Conservation (phyloP, 2,113 vertebrate genomes). For the Anhinga anhinga region DNA sequence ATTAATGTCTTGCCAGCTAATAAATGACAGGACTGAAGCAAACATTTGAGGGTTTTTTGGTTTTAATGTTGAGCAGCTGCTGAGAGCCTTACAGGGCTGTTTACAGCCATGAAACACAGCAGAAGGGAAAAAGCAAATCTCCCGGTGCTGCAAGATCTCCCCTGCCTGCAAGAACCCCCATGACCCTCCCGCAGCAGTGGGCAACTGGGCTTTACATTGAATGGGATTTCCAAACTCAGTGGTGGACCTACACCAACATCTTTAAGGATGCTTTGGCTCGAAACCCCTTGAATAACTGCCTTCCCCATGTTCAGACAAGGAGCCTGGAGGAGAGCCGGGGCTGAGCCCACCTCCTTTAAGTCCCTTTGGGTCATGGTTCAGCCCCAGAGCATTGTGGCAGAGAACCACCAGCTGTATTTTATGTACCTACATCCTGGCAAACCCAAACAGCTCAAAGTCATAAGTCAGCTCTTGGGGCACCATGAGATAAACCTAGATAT, state of each 20-base stretch:
- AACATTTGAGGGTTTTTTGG: not conserved
- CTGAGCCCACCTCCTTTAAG: accelerated
- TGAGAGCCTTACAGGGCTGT: not conserved
- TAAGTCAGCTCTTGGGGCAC: not conserved
- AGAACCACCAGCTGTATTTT: not conserved
- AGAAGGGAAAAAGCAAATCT: not conserved
- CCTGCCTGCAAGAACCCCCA: not conserved
- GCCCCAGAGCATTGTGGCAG: accelerated
- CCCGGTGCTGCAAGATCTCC: not conserved
- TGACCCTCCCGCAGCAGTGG: not conserved
- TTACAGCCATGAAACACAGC: not conserved
- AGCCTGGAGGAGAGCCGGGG: not conserved
- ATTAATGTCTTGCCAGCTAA: not conserved
- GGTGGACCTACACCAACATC: not conserved
- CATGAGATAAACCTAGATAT: not conserved
- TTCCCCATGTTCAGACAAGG: not conserved
- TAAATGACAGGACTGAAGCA: not conserved
- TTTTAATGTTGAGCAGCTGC: not conserved
- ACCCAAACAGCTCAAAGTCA: not conserved
- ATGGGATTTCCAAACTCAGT: not conserved
- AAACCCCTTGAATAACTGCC: not conserved
- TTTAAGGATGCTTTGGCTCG: not conserved
- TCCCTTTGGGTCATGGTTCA: not conserved
- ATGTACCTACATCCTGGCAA: not conserved
- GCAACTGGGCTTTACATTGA: not conserved